Evolutionary conservation across 2,888 invertebrate genomes (phyloP).

Genomic region (Arenicola marina): DNA sequence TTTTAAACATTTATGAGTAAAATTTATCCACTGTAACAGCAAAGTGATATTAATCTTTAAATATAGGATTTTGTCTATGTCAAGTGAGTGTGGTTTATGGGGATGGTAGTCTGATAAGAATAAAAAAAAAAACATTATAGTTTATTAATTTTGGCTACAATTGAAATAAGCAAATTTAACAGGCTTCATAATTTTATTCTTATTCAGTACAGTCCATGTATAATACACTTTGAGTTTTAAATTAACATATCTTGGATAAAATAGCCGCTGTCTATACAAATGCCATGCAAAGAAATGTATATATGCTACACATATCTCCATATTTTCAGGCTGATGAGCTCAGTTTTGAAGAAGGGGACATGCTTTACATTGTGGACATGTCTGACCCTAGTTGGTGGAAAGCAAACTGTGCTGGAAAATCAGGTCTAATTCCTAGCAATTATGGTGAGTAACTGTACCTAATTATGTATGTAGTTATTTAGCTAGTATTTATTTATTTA

Average conservation of each 20-base stretch:
- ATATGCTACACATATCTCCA: too few species aligned
- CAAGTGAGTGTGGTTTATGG: too few species aligned
- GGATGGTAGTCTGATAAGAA: too few species aligned
- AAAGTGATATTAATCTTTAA: neutral
- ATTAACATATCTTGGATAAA: too few species aligned
- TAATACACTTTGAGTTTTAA: too few species aligned
- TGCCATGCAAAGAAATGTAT: too few species aligned
- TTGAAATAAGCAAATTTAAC: neutral
- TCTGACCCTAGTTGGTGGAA: conserved; percentile 67
- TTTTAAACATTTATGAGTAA: neutral
- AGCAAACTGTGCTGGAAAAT: conserved; percentile 65
- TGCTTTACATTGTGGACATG: conserved; percentile 68
- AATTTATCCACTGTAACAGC: neutral
- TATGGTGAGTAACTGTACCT: conserved; percentile 64
- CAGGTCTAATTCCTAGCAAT: conserved; percentile 69
- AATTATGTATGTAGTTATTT: too few species aligned
- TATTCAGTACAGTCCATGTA: too few species aligned
- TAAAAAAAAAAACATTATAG: neutral
- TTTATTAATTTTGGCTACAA: neutral
- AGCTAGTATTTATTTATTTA: too few species aligned
- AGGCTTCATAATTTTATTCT: too few species aligned
- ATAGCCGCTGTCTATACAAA: too few species aligned
- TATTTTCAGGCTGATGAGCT: conserved; percentile 65
- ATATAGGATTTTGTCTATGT: too few species aligned
- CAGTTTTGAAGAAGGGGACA: conserved; percentile 70